Conservation (phyloP, 2,797 vertebrate species). For the Synanceia verrucosa region DNA sequence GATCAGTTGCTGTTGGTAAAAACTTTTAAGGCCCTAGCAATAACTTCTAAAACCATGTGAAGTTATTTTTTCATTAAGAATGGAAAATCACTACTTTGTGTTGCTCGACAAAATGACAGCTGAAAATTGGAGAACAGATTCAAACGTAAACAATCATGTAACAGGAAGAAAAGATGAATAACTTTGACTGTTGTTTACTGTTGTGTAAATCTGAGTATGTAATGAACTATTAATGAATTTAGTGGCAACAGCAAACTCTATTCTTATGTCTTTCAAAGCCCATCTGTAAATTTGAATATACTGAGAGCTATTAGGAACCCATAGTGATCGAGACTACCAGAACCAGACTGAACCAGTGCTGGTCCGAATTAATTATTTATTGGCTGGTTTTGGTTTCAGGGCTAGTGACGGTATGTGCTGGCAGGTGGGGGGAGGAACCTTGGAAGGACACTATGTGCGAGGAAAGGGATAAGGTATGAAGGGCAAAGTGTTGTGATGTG, state of each 20-base stretch:
- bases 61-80: neutral
- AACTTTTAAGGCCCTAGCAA: neutral
- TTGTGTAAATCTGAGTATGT: neutral
- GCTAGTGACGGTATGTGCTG: slow-evolving; percentile 46
- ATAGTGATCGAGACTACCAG: neutral
- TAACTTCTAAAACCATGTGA: neutral
- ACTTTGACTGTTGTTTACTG: neutral
- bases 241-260: neutral
- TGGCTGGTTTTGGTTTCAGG: slow-evolving; percentile 60
- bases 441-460: slow-evolving; percentile 27
- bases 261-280: neutral
- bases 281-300: neutral
- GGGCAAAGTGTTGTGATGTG: slow-evolving; percentile 29
- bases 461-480: slow-evolving; percentile 17
- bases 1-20: neutral
- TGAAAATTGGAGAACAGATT: neutral
- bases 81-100: neutral
- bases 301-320: neutral
- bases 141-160: neutral
- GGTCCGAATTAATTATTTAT: slow-evolving; percentile 52
- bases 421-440: slow-evolving; percentile 26
- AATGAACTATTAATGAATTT: neutral
- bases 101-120: fast-evolving
- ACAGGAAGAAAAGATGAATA: neutral
- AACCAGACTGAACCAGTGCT: slow-evolving; percentile 15